These are phyloP conservation scores for Melipona bicolor DNA, from an alignment of 2,888 invertebrate genomes.

Conservation along the genomic window DNA sequence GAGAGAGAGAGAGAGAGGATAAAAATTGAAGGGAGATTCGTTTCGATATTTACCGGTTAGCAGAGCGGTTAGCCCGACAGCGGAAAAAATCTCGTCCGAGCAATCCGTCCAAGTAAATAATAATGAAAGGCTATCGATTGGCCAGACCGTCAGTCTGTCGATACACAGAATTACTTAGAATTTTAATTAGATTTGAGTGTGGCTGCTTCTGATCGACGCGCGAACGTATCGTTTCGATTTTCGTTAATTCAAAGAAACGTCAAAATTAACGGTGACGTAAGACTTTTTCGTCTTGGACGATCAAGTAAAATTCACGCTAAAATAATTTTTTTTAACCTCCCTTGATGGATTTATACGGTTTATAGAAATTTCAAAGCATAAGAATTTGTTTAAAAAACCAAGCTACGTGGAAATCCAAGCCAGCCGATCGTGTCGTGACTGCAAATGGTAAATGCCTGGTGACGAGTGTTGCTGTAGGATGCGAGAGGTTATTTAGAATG, in stretches of 20 bases:
- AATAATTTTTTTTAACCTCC: too few species aligned
- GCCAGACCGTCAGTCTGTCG: background rate
- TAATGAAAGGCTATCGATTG: conserved; percentile 66
- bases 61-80: conserved; percentile 21
- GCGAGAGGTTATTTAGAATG: conserved; percentile 14
- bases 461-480: background rate
- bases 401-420: background rate
- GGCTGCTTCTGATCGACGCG: conserved; percentile 46
- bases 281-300: background rate
- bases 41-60: conserved; percentile 53
- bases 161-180: conserved; percentile 55
- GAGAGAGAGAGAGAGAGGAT: background rate
- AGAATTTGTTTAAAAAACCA: background rate
- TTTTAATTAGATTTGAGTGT: conserved; percentile 65
- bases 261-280: background rate
- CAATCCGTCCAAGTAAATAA: conserved; percentile 65
- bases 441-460: background rate
- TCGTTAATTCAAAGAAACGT: background rate
- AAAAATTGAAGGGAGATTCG: conserved; percentile 25
- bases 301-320: background rate
- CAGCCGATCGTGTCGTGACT: background rate
- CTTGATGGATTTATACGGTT: background rate
- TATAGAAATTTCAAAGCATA: background rate
- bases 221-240: conserved; percentile 32
- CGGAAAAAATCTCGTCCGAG: conserved; percentile 51